Evolutionary conservation across 2,797 vertebrate genomes (phyloP), one percentile per base, ranked within the genome.

Genomic region (Lutjanus argentimaculatus): DNA sequence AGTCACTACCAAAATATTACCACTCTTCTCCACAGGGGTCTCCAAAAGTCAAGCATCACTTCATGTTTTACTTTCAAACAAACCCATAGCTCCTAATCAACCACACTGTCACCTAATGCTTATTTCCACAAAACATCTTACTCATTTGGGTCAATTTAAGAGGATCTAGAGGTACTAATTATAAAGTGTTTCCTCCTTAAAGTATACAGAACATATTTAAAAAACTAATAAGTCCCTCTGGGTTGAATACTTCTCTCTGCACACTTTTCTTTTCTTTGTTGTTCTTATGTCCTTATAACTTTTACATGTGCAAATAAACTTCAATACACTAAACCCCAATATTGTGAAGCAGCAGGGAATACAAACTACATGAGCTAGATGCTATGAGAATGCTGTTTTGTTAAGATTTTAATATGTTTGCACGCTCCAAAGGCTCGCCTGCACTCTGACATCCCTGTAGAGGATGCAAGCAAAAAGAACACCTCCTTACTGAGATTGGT

Each of bases 351-450:
- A 67, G 42, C 57, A 75, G 72, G 45, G 42, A 53, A 69, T 48
- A 43, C 13, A 42, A 65, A 68, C 46, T 15, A 22, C 52, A 40
- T n/a, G 2, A 55, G 25, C 42, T 52, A 57, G 48, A 59, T 63
- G 36, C 55, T 64, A 21, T 77, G 25, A 66, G 82, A 59, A 61
- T 30, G 45, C 46, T 72, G 19, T 57, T 66, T 65, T 25, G 48
- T 16, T 61, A 36, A 17, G 30, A 70, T 55, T 79, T 77, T 45
- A 22, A 68, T 46, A 15, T 53, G 48, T 77, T 67, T 70, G 55
- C 56, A 63, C 15, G 53, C 52, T 64, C 30, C 43, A 21, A 12
- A 3, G 9, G 40, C 62, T 81, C 42, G 14, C 49, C 17, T 16
- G 40, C 51, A n/a, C 48, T 57, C 61, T 57, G 55, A 55, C 63